Percentiles rank a stretch among this genome's conserved stretches.
phyloP scores from a whole-genome alignment of 2,113 vertebrate genomes.

The Ciconia stormi region DNA sequence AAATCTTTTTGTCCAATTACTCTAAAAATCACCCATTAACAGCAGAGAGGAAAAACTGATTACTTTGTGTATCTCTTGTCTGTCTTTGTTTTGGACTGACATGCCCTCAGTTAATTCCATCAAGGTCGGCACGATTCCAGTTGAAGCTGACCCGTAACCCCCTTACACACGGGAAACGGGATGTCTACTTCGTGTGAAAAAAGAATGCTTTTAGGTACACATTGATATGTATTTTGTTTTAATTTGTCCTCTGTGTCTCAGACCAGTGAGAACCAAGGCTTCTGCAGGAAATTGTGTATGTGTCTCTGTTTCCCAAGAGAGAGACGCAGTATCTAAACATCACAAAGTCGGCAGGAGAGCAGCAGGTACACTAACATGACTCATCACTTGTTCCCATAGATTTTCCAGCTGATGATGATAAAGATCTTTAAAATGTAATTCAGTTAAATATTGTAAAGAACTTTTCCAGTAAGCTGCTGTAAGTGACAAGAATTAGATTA shows the following conservation, averaged over 20 bases:
- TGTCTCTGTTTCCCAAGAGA: neutral
- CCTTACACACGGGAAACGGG: neutral
- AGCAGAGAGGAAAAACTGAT: neutral
- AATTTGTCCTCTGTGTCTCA: neutral
- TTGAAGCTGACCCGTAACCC: neutral
- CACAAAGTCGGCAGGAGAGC: neutral
- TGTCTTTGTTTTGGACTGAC: neutral
- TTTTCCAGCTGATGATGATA: conserved; percentile 27
- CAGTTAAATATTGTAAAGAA: conserved; percentile 49
- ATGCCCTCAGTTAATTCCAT: neutral
- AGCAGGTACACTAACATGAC: neutral
- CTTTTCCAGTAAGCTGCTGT: conserved; percentile 29
- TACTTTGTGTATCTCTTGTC: neutral
- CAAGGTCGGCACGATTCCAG: neutral
- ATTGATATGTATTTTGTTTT: neutral
- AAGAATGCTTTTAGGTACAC: neutral
- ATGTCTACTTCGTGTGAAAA: neutral
- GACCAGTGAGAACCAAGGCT: neutral
- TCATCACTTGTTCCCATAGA: neutral
- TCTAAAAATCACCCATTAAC: neutral
- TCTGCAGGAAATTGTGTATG: neutral
- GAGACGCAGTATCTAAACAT: neutral
- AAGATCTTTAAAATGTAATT: conserved; percentile 42
- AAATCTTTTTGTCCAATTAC: neutral
- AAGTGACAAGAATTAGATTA: neutral